A percentile compares a stretch with the other conserved stretches of the same genome.
Conservation (phyloP, 2,113 vertebrate species). For the Capra hircus region DNA sequence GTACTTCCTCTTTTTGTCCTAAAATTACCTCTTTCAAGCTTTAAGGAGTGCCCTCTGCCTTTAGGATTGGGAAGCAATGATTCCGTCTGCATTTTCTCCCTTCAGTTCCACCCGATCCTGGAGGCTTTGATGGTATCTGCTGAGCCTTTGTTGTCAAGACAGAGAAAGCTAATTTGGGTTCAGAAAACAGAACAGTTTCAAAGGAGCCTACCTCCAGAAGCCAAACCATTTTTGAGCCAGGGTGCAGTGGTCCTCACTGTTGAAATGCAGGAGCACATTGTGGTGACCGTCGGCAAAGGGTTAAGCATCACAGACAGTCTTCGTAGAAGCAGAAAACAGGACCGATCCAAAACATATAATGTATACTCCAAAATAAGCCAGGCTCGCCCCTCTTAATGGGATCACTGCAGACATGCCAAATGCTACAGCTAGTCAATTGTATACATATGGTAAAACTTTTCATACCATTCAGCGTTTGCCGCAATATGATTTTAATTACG, state of each 20-base stretch:
- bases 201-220: not conserved
- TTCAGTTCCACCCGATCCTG: rapidly evolving
- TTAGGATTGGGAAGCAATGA: not conserved
- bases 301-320: slow-evolving; percentile 35
- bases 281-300: slow-evolving; percentile 38
- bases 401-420: slow-evolving; percentile 59
- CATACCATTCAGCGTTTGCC: slow-evolving; percentile 47
- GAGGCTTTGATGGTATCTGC: not conserved
- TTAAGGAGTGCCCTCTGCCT: not conserved
- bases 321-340: slow-evolving; percentile 28
- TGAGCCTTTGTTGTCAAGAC: not conserved
- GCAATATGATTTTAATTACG: slow-evolving; percentile 75
- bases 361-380: slow-evolving; percentile 49
- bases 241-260: not conserved
- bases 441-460: slow-evolving; percentile 68
- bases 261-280: not conserved
- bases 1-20: slow-evolving; percentile 42
- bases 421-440: slow-evolving; percentile 63
- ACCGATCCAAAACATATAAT: slow-evolving; percentile 62
- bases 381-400: slow-evolving; percentile 63
- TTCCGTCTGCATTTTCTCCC: not conserved
- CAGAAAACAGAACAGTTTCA: not conserved
- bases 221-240: not conserved
- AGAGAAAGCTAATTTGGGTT: not conserved
- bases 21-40: not conserved